Conservation (phyloP, 2,888 invertebrate genomes). For the Phaedon cochleariae region DNA sequence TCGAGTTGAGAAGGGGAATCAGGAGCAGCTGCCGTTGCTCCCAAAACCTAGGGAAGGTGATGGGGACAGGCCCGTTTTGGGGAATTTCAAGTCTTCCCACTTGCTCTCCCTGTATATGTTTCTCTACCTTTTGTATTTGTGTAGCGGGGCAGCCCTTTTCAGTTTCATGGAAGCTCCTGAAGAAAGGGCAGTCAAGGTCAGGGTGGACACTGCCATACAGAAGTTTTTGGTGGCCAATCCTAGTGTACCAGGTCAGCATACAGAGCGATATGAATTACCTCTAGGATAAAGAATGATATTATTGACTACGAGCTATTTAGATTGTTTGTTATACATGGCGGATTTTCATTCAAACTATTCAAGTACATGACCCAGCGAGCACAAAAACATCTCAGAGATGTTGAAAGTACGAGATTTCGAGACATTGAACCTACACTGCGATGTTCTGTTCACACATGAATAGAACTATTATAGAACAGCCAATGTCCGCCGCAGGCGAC, state of each 20-base stretch:
- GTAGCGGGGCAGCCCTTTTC: slow-evolving; percentile 74
- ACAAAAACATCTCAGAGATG: too few relatives aligned
- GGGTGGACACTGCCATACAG: slow-evolving; percentile 65
- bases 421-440: too few relatives aligned
- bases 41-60: slow-evolving; percentile 22
- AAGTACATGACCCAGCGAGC: too few relatives aligned
- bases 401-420: too few relatives aligned
- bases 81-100: slow-evolving; percentile 66
- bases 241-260: slow-evolving; percentile 67
- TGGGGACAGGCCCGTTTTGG: slow-evolving; percentile 55
- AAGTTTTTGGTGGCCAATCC: slow-evolving; percentile 69
- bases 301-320: too few relatives aligned
- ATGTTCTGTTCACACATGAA: too few relatives aligned
- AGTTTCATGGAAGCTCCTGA: slow-evolving; percentile 71
- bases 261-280: too few relatives aligned
- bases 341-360: too few relatives aligned
- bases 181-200: slow-evolving; percentile 66
- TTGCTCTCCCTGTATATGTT: slow-evolving; percentile 66
- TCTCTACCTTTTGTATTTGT: slow-evolving; percentile 71
- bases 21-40: slow-evolving; percentile 25
- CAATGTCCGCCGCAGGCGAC: too few relatives aligned
- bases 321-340: too few relatives aligned
- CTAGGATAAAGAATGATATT: too few relatives aligned
- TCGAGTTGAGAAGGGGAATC: background rate
- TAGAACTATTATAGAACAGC: too few relatives aligned